Base-by-base conservation (phyloP, 2,888 invertebrate genomes). In the Tolmerus cingulatus region DNA sequence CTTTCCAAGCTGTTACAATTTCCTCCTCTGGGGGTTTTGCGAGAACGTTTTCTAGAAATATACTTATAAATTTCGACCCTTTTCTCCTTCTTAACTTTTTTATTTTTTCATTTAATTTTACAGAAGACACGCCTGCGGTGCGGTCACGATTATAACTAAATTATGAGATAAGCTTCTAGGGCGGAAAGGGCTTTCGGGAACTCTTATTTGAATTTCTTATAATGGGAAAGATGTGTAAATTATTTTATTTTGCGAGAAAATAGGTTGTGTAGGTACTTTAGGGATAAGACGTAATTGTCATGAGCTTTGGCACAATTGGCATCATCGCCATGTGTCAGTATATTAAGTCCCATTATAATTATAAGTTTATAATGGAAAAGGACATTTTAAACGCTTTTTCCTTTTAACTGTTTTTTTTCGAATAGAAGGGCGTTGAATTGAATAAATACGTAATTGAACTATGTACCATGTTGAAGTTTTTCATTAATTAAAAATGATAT, bases 1-100 rank as follows among this genome's bases (percentile, higher is more conserved):
- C 79, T 79, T 79, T 51, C 30, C 79, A 46, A 79, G 79, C 79
- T n/a, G 79, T 79, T 51, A 79, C 79, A 79, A 40, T 79, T 79
- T 79, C 8, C 34, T 79, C 55, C 51, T 79, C 2, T 51, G n/a
- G 79, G n/a, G 46, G 7, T 30, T 79, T 78, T 7, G 0, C 40
- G 12, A 66, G 66, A 12, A 66, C 12, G 66, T 23, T 34, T 66
- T 0, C 23, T 66, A 23, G 66, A 66, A 66, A 27, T 7, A 57
- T 23, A 9, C 5, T 23, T 2, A 19, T 57, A 23, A 55, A 55
- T 9, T 7, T 55, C 2, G 3, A 4, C 12, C 66, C 23, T 27
- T 19, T 66, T 12, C 12, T 19, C 27, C 2, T 66, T 27, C 27
- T 66, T n/a, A 5, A 51, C 12, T 66, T 12, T n/a, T 66, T 66